A percentile compares a stretch with the other conserved stretches of the same genome.
Conservation (phyloP, 1,140 invertebrate species). For the Geopemphigus sp. region DNA sequence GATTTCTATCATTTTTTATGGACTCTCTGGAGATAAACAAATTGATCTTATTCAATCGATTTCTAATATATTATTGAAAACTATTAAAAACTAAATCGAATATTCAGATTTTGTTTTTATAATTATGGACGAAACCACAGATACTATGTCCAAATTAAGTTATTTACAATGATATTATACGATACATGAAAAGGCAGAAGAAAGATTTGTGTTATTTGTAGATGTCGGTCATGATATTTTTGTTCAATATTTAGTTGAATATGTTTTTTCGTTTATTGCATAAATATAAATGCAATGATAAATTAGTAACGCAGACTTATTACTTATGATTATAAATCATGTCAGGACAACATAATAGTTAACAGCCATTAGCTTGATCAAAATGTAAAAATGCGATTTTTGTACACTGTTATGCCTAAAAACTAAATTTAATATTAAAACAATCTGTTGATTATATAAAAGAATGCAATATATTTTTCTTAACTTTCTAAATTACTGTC, state of each 20-base stretch:
- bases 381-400: slow-evolving; percentile 48
- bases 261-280: neutral
- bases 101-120: no score
- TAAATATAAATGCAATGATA: neutral
- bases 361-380: slow-evolving; percentile 7
- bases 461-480: slow-evolving; percentile 51
- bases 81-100: no score
- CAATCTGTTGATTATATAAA: slow-evolving; percentile 47
- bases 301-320: slow-evolving; percentile 50
- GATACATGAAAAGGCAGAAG: no score
- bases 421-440: slow-evolving; percentile 52
- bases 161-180: no score
- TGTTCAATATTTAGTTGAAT: neutral
- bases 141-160: no score
- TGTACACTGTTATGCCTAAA: slow-evolving; percentile 52
- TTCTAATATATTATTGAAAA: no score
- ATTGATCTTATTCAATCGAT: no score
- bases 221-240: neutral
- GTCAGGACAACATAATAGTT: slow-evolving; percentile 44
- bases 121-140: no score
- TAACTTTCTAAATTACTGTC: slow-evolving; percentile 17
- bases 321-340: no score
- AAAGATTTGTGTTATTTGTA: no score
- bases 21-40: no score
- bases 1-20: no score